Percentiles rank a stretch among this genome's conserved stretches.
phyloP scores from a whole-genome alignment of 1,140 invertebrate genomes.

The Condylostylus longicornis region DNA sequence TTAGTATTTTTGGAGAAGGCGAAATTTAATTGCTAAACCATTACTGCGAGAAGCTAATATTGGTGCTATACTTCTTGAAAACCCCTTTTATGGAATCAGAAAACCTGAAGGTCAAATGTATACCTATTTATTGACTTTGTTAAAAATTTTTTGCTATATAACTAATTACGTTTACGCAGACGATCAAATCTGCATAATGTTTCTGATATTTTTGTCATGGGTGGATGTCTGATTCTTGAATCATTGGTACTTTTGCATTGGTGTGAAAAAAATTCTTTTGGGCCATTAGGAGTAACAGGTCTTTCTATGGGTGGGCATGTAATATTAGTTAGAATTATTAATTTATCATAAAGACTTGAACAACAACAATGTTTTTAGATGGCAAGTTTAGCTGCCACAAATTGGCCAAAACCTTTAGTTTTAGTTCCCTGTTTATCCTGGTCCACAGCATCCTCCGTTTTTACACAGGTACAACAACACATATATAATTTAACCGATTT shows the following conservation, averaged over 20 bases:
- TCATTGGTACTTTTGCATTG: constrained; percentile 83
- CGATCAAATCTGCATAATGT: constrained; percentile 89
- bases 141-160: too few relatives aligned
- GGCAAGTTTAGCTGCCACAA: constrained; percentile 89
- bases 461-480: constrained; percentile 57
- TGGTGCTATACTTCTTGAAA: constrained; percentile 88
- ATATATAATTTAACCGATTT: neutral
- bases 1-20: constrained; percentile 84
- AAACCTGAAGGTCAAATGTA: constrained; percentile 87
- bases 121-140: too few relatives aligned
- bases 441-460: constrained; percentile 91
- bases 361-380: constrained; percentile 47
- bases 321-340: constrained; percentile 10
- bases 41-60: constrained; percentile 80
- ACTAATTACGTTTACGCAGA: constrained; percentile 36
- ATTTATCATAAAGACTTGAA: neutral
- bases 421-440: constrained; percentile 92
- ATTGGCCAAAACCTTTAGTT: constrained; percentile 83
- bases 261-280: constrained; percentile 75
- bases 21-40: constrained; percentile 80
- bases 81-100: constrained; percentile 89
- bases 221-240: constrained; percentile 89
- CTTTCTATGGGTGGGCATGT: constrained; percentile 99
- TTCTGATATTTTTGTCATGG: constrained; percentile 98
- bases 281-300: constrained; percentile 86